Evolutionary conservation across 2,888 invertebrate species (phyloP), one percentile per base, ranked within the genome.

Genomic region (Xiphydria camelus): DNA sequence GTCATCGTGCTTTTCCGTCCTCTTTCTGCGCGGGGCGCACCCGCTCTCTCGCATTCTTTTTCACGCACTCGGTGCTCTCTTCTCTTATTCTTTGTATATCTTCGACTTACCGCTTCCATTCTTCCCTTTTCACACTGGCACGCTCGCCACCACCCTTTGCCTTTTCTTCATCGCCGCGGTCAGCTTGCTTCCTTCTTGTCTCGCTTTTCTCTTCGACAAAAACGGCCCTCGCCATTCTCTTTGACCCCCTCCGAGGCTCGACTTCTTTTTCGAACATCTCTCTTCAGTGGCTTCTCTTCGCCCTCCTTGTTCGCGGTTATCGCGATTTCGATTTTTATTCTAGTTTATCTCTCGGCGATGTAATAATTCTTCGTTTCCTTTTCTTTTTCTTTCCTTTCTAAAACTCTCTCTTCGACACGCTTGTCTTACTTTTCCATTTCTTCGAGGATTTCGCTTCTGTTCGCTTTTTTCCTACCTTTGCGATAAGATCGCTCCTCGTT

Each of bases 81-180:
- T 23, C 23, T 23, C 23, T 2, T 7, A 23, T n/a, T 23, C 49
- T 56, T 51, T 49, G 57, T 55, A 40, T 49, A 34, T 37, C 39
- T 29, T 42, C 25, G 20, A 19, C 43, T 37, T 29, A 23, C 19
- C 43, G 43, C 35, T 44, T 38, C 47, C 45, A 41, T 37, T 23
- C 18, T 31, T 26, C 14, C 26, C 7, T 14, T 26, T 4, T 26
- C 26, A 10, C 26, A n/a, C 3, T 10, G 26, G n/a, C 26, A 10
- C 26, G 7, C 5, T n/a, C 5, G 26, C 10, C 7, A 26, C 26
- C 14, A 7, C 26, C 4, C 26, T 10, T 26, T 26, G 3, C 14
- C 34, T 18, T 5, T 4, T 18, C 10, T 18, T 18, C 2, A 1
- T 9, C 34, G 9, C 17, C 14, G 17, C 10, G 9, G n/a, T n/a